Conservation (phyloP, 2,113 vertebrate genomes). For the Balaeniceps rex region DNA sequence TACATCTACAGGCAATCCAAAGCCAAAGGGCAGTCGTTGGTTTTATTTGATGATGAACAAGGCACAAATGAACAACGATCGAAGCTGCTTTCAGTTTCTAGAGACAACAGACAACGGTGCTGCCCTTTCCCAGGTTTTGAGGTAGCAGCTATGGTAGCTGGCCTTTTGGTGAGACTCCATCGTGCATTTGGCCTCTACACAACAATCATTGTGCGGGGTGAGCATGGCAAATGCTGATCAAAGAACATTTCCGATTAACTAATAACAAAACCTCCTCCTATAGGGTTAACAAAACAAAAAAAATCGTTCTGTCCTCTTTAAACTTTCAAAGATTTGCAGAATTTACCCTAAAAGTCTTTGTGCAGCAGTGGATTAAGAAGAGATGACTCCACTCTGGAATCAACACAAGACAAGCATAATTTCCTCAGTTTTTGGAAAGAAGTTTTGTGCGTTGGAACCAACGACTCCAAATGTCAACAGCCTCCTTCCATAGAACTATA, state of each 20-base stretch:
- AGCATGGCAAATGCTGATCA: not conserved
- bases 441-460: not conserved
- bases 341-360: not conserved
- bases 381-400: not conserved
- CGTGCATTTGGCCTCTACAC: not conserved
- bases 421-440: not conserved
- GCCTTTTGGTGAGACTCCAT: not conserved
- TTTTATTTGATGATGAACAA: not conserved
- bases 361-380: not conserved
- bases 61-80: not conserved
- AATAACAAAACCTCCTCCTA: not conserved
- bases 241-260: not conserved
- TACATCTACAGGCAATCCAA: not conserved
- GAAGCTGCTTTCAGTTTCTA: not conserved
- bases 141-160: fast-evolving
- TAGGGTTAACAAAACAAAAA: not conserved
- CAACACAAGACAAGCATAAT: not conserved
- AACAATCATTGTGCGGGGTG: not conserved
- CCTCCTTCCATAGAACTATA: not conserved
- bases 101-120: not conserved
- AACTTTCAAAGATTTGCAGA: not conserved
- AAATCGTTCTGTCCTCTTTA: not conserved
- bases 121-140: not conserved
- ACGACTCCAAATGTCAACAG: not conserved
- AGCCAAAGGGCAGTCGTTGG: not conserved